phyloP scores from a whole-genome alignment of 2,113 vertebrate species.

The Bos indicus region DNA sequence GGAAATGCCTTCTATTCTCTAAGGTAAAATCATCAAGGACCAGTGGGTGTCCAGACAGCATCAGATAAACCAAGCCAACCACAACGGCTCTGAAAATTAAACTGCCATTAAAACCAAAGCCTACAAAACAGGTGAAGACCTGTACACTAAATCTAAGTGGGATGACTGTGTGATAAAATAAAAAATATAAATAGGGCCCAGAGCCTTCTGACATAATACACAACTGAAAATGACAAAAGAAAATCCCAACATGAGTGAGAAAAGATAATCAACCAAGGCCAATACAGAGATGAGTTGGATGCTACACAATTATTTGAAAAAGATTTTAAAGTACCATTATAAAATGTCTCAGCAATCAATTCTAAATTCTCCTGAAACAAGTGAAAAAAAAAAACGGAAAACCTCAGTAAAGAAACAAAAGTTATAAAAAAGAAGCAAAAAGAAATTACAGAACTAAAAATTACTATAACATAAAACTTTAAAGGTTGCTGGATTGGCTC shows the following conservation, averaged over 20 bases:
- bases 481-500: neutral
- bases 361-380: conserved; percentile 6
- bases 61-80: neutral
- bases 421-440: neutral
- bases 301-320: neutral
- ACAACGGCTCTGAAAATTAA: conserved; percentile 4
- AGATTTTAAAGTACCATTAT: neutral
- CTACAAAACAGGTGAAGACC: neutral
- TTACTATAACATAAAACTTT: neutral
- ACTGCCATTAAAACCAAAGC: neutral
- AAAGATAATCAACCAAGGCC: neutral
- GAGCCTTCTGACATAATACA: neutral
- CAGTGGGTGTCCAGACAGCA: neutral
- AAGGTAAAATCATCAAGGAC: neutral
- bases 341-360: conserved; percentile 25
- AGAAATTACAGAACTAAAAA: neutral
- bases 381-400: neutral
- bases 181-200: neutral
- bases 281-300: neutral
- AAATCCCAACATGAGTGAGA: neutral
- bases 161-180: neutral
- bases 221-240: conserved; percentile 12
- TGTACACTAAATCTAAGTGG: neutral
- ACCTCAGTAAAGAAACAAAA: neutral
- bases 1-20: neutral